Evolutionary conservation across 2,888 invertebrate species (phyloP).

Genomic region (Phorcus lineatus): DNA sequence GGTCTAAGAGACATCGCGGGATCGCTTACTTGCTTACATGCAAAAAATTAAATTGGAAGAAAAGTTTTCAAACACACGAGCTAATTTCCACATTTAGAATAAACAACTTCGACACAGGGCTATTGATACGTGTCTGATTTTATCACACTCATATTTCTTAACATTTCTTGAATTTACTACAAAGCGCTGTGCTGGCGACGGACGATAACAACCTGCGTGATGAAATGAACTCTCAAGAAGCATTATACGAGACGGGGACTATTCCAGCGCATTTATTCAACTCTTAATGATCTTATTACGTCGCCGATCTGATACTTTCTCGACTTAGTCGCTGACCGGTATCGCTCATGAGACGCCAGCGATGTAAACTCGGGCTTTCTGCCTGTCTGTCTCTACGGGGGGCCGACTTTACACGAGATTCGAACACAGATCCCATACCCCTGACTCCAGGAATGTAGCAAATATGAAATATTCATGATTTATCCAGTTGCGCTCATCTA

Average conservation of each 20-base stretch:
- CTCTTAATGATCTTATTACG: constrained; percentile 3
- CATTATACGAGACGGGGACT: neutral
- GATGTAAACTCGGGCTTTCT: neutral
- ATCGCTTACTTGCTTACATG: constrained; percentile 11
- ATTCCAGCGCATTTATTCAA: neutral
- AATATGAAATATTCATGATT: constrained; percentile 10
- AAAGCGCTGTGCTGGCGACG: neutral
- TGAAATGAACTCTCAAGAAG: neutral
- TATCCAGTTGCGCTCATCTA: neutral
- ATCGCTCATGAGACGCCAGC: constrained; percentile 6
- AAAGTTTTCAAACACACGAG: constrained; percentile 16
- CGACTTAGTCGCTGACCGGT: neutral
- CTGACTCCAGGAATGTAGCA: neutral
- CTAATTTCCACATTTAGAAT: constrained; percentile 9
- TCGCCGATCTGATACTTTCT: neutral
- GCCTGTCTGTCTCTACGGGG: constrained; percentile 3
- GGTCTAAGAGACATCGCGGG: neutral
- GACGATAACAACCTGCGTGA: neutral
- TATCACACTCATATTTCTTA: neutral
- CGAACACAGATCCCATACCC: neutral
- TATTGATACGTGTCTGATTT: constrained; percentile 3
- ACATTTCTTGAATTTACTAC: constrained; percentile 16
- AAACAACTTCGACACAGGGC: neutral
- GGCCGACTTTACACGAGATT: neutral
- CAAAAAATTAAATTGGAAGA: constrained; percentile 19